Base-by-base conservation (phyloP, 2,888 invertebrate genomes). In the Aquatica leii region DNA sequence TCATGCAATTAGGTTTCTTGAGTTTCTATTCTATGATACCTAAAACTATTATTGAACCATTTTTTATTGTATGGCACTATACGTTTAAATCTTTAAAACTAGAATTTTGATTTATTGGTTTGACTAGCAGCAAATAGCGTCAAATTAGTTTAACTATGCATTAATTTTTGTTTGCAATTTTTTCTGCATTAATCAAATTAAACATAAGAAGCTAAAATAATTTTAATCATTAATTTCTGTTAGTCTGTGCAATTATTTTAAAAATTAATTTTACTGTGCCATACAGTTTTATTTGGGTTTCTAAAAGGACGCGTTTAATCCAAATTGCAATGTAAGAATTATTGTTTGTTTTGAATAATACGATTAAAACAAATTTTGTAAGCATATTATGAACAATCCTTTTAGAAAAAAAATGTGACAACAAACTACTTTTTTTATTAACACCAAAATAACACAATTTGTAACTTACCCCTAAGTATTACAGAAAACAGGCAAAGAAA, bases 61-160 rank as follows among this genome's bases (percentile, higher is more conserved):
- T 6, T 9, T 49, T 35, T 52, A 41, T 53, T 59, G 62, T 55
- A 62, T 62, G 61, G 54, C 61, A 53, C 57, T 54, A 55, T 37
- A 54, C 41, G 11, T 49, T 31, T 14, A 20, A 37, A 41, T 24
- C 50, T 56, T 37, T 6, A 11, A 55, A 48, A 56, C 24, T 18
- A 18, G 17, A 17, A 31, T 20, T 49, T 48, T 50, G 37, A 46
- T 60, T 52, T 64, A 65, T 74, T 76, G 75, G 76, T 75, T 74
- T 74, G 73, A 74, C 77, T 77, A 77, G 76, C 77, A 76, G 77
- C 77, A 77, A 76, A 72, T 71, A 70, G 69, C 67, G 50, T 62
- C 52, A 63, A 57, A 67, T 60, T 61, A 48, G 49, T 56, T 64
- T 49, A 43, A 57, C 65, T 62, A 58, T 43, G 59, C 65, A 49